These are phyloP conservation scores for Rapana venosa DNA, from an alignment of 2,888 invertebrate genomes.

Conservation along the genomic window DNA sequence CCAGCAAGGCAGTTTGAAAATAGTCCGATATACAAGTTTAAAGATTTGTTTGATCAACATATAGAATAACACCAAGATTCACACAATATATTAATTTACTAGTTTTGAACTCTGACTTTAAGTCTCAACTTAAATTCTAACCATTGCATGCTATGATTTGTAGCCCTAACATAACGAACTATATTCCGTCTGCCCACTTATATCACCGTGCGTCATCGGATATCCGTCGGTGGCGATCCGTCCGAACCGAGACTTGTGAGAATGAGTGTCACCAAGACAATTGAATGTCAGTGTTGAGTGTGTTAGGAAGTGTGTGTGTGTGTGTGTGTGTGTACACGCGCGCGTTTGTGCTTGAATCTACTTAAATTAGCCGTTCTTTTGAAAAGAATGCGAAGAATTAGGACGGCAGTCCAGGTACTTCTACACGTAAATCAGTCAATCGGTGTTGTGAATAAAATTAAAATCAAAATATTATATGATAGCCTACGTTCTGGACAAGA, in stretches of 20 bases:
- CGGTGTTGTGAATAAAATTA: too few relatives aligned
- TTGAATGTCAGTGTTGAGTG: too few relatives aligned
- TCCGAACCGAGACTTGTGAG: neutral
- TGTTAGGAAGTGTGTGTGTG: neutral
- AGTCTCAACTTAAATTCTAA: neutral
- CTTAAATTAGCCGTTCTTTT: neutral
- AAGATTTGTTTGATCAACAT: neutral
- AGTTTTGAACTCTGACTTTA: neutral
- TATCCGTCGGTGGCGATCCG: conserved; percentile 46
- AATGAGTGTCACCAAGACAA: neutral
- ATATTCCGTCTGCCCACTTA: conserved; percentile 35
- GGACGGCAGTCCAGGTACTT: too few relatives aligned
- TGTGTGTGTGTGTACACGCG: neutral
- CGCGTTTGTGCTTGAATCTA: neutral
- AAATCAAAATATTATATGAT: too few relatives aligned
- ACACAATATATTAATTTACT: neutral
- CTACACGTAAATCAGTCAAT: too few relatives aligned
- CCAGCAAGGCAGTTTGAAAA: conserved; percentile 55
- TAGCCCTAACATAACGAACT: conserved; percentile 27
- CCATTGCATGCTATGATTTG: neutral
- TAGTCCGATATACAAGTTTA: conserved; percentile 44
- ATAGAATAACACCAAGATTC: neutral
- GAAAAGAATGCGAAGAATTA: too few relatives aligned
- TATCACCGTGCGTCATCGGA: conserved; percentile 42
- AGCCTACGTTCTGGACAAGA: too few relatives aligned